Evolutionary conservation across 2,113 vertebrate species (phyloP).

Genomic region (Pelmatolapia mariae): DNA sequence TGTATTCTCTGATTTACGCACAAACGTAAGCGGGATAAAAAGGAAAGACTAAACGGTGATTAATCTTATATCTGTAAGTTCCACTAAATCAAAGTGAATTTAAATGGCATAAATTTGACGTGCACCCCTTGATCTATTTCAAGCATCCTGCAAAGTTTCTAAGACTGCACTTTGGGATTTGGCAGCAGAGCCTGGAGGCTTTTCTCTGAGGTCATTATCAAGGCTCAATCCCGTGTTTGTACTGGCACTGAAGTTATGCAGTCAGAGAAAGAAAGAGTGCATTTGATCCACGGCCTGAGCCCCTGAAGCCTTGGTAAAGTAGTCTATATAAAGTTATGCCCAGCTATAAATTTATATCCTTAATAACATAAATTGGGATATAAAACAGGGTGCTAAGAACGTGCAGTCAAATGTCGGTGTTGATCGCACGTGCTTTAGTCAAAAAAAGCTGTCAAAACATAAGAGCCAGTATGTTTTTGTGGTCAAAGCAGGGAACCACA

Average conservation of each 20-base stretch:
- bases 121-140: neutral
- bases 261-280: neutral
- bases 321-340: slow-evolving; percentile 38
- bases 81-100: neutral
- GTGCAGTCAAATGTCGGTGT: neutral
- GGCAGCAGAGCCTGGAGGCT: neutral
- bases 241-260: slow-evolving; percentile 21
- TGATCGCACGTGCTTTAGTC: slow-evolving; percentile 30
- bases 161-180: neutral
- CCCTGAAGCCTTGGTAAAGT: neutral
- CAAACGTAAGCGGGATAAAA: neutral
- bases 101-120: neutral
- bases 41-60: neutral
- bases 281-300: slow-evolving; percentile 10
- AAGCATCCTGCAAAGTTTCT: neutral
- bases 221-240: slow-evolving; percentile 12
- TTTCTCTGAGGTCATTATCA: slow-evolving; percentile 34
- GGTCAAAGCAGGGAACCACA: slow-evolving; percentile 41
- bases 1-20: neutral
- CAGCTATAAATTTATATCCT: slow-evolving; percentile 23
- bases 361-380: slow-evolving; percentile 4
- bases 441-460: slow-evolving; percentile 41
- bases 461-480: slow-evolving; percentile 45
- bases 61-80: neutral
- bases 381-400: slow-evolving; percentile 6